Base-by-base conservation (phyloP, 1,140 invertebrate species). In the Cecropterus lyciades region DNA sequence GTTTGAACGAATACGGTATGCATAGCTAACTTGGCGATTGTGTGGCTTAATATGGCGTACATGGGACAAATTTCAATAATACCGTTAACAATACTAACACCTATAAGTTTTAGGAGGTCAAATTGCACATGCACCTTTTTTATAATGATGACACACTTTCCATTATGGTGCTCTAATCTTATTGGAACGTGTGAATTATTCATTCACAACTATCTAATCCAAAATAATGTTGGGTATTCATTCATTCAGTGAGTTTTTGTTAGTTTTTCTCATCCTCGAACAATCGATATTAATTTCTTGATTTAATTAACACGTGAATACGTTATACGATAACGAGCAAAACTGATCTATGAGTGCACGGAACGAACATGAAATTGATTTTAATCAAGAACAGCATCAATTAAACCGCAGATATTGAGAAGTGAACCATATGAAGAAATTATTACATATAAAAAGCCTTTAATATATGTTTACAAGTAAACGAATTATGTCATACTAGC, bases 131-230 rank as follows among this genome's bases (percentile, higher is more conserved):
- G 57, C 57, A 49, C 24, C 13, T 8, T 33, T 27, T 48, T 30
- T 20, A 60, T 14, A 37, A 17, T 10, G 10, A 55, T 55, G 52
- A 4, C 52, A 20, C 17, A n/a, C 49, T 27, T 30, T 48, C 30
- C 45, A 33, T 60, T 49, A 11, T 7, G 24, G 43, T 49, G 45
- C 15, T 49, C 30, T 49, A 60, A 60, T 60, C 57, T 60, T 60
- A 60, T 60, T 33, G 56, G 56, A 60, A 60, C 56, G 56, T 60
- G 56, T 48, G 56, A 60, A 60, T 60, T 60, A 42, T 60, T 37
- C 24, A 48, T 48, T 43, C 13, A 55, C 16, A 20, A 43, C 13
- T 14, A 15, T 24, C 43, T 11, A 14, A 7, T 59, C 20, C 13
- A 45, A 46, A 30, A 60, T 60, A 49, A 24, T 27, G 20, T 13